Conservation (phyloP, 2,888 invertebrate genomes). For the Schrankia costaestrigalis region DNA sequence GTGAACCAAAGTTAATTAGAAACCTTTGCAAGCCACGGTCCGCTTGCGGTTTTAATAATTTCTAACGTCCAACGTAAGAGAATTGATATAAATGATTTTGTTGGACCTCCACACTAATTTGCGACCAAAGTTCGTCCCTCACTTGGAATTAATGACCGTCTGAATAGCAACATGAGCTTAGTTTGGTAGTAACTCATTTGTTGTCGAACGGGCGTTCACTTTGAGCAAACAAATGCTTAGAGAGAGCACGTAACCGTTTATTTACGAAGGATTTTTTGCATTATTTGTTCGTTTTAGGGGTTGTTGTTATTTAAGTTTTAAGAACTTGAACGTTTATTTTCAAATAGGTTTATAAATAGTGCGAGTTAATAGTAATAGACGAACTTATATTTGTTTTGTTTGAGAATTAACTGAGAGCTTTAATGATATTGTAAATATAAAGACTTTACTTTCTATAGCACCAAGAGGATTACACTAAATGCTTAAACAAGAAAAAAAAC, state of each 20-base stretch:
- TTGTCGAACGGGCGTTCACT: conserved; percentile 39
- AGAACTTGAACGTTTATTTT: conserved; percentile 5
- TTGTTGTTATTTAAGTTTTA: conserved; percentile 15
- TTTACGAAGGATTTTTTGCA: conserved; percentile 24
- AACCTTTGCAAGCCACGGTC: conserved; percentile 48
- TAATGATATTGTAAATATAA: too few relatives aligned
- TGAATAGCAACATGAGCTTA: conserved; percentile 33
- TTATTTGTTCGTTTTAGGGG: conserved; percentile 16
- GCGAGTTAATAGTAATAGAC: too few relatives aligned
- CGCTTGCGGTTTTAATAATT: conserved; percentile 70
- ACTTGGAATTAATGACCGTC: conserved; percentile 39
- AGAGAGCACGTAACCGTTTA: conserved; percentile 21
- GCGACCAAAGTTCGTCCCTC: conserved; percentile 26
- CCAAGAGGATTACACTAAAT: too few relatives aligned
- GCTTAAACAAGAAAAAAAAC: too few relatives aligned
- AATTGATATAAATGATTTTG: conserved; percentile 65
- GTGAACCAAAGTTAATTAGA: conserved; percentile 68
- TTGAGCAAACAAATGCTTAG: conserved; percentile 33
- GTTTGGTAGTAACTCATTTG: conserved; percentile 30
- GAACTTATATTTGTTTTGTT: too few relatives aligned
- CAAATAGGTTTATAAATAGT: too few relatives aligned
- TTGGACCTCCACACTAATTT: conserved; percentile 46
- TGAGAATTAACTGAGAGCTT: too few relatives aligned
- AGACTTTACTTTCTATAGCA: too few relatives aligned
- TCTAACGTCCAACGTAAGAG: conserved; percentile 49